Base-by-base conservation (phyloP, 2,888 invertebrate species). In the Idaea straminata region DNA sequence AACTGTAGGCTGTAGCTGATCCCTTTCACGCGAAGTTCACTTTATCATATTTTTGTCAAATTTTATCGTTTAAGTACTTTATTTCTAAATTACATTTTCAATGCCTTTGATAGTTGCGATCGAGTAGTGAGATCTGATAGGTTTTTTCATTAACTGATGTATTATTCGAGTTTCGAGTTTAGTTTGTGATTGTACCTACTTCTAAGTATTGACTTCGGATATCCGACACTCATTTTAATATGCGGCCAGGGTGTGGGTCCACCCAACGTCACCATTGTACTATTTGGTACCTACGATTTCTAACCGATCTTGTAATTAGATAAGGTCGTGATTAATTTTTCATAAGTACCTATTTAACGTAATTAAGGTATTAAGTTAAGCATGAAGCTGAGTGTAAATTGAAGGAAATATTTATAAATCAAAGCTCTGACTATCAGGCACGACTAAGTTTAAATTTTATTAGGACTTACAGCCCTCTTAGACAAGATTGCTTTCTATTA, bases 161-260 rank as follows among this genome's bases (percentile, higher is more conserved):
- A 47, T 13, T 47, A 13, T 13, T 7, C 10, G 13, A 10, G 13
- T 47, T 47, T 7, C 13, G 47, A 47, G 7, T 47, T 47, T 47
- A 10, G 47, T 47, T 47, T 47, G 71, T 72, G 85, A 83, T 80
- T 81, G 86, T 91, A 87, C 87, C 57, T 78, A 75, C 80, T 86
- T 85, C 83, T 75, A 79, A 77, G 77, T 76, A 47, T 47, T 47
- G 7, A 47, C 85, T 79, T 87, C 85, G 89, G 92, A 89, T 87
- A 92, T 88, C 87, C 89, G 91, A 91, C 85, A 90, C 91, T 88
- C 82, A 75, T 80, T 85, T 89, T 88, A 89, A 85, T 88, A 86
- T 83, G 82, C 85, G 82, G 82, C 74, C 74, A 79, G 74, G 81
- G 80, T 83, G 76, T 75, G 78, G 34, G 59, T 59, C 15, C 15